Evolutionary conservation across 2,797 vertebrate species (phyloP).

Genomic region (Cyprinodon diabolis): DNA sequence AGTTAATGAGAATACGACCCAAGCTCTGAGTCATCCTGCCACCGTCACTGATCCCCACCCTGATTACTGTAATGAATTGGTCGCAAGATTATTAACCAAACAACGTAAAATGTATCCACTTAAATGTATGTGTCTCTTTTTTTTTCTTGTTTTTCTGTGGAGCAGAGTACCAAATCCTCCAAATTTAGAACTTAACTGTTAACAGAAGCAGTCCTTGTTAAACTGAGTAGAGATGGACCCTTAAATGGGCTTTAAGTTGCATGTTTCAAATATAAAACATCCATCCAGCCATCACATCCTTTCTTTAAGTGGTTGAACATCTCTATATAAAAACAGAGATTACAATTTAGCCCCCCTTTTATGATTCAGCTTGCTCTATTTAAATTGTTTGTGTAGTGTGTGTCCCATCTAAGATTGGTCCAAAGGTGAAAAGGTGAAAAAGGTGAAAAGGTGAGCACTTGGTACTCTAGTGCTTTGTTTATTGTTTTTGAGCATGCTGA

Average conservation of each 20-base stretch:
- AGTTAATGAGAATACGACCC: slow-evolving; percentile 86
- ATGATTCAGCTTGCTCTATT: no score
- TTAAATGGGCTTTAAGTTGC: not conserved
- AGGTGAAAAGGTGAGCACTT: no score
- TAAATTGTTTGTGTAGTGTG: no score
- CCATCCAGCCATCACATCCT: not conserved
- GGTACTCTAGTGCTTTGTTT: no score
- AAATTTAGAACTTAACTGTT: not conserved
- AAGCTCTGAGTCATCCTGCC: slow-evolving; percentile 88
- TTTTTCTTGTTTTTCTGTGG: not conserved
- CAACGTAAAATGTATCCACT: slow-evolving; percentile 28
- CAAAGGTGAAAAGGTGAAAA: no score
- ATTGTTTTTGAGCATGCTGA: no score
- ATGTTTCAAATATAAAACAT: not conserved
- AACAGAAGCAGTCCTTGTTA: not conserved
- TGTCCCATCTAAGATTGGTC: no score
- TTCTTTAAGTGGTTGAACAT: not conserved
- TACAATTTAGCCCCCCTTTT: not conserved
- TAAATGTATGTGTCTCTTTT: no score
- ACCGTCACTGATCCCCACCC: slow-evolving; percentile 79
- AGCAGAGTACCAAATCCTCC: not conserved
- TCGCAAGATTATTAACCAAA: slow-evolving; percentile 88
- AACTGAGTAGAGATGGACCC: not conserved
- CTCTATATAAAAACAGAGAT: no score
- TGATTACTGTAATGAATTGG: slow-evolving; percentile 90